phyloP scores from a whole-genome alignment of 2,113 vertebrate genomes.

The Sylvia atricapilla region DNA sequence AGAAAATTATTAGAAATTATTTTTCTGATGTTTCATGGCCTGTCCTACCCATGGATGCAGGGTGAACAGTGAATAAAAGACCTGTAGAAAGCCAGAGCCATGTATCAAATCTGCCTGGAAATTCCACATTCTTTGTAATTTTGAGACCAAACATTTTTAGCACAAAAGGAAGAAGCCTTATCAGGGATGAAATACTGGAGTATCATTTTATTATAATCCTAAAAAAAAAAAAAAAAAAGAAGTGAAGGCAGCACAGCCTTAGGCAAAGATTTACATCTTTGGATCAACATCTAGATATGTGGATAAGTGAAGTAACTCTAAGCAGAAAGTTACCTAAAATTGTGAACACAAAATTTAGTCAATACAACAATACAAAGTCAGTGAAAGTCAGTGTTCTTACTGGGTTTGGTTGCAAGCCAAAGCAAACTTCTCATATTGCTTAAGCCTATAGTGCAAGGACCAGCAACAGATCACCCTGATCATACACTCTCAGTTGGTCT shows the following conservation, averaged over 20 bases:
- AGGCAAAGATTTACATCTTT: not conserved
- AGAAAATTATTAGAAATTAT: not conserved
- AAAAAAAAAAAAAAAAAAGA: not conserved
- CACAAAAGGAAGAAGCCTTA: not conserved
- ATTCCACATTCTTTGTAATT: not conserved
- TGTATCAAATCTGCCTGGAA: not conserved
- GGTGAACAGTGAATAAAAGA: not conserved
- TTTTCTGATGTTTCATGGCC: not conserved
- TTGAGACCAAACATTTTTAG: rapidly evolving
- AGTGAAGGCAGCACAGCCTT: not conserved
- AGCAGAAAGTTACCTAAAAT: not conserved
- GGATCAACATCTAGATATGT: not conserved
- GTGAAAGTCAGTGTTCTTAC: not conserved
- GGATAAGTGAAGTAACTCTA: not conserved
- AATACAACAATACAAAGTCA: no score
- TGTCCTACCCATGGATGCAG: not conserved
- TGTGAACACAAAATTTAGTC: not conserved
- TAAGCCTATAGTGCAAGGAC: not conserved
- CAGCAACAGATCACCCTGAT: rapidly evolving
- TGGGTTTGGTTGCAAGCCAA: not conserved
- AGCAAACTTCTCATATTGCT: not conserved
- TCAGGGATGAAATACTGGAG: not conserved
- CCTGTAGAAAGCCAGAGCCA: not conserved
- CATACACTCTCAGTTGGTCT: rapidly evolving
- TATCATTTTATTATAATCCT: not conserved